Evolutionary conservation across 2,888 invertebrate species (phyloP).

Genomic region (Limnephilus rhombicus): DNA sequence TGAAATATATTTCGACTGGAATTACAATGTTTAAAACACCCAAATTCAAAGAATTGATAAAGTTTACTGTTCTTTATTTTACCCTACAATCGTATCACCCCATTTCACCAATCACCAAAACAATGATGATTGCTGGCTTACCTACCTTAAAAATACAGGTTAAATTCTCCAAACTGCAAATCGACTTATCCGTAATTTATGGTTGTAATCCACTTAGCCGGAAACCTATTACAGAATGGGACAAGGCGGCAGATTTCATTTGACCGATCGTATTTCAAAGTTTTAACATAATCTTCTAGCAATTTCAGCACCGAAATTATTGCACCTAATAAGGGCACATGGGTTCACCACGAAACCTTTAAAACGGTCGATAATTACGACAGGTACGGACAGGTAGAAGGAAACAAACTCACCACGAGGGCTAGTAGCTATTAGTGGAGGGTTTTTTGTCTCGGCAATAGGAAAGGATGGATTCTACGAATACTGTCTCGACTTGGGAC

Average conservation of each 20-base stretch:
- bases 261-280: conserved; percentile 38
- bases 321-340: conserved; percentile 19
- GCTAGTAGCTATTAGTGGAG: not conserved
- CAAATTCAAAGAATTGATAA: not conserved
- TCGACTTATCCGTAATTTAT: conserved; percentile 8
- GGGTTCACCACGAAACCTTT: conserved; percentile 5
- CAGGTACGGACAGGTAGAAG: conserved; percentile 39
- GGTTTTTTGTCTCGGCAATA: not conserved
- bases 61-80: not conserved
- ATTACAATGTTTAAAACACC: not conserved
- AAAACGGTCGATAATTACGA: conserved; percentile 3
- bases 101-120: not conserved
- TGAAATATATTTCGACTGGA: not conserved
- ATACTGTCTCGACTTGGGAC: conserved; percentile 29
- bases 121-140: not conserved
- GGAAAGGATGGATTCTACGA: conserved; percentile 18
- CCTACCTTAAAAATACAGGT: not conserved
- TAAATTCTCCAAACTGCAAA: conserved; percentile 29
- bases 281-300: conserved; percentile 9
- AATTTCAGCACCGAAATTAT: conserved; percentile 32
- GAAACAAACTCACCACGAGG: not conserved
- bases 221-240: conserved; percentile 11
- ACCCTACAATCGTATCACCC: not conserved
- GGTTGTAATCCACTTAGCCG: not conserved
- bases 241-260: conserved; percentile 3